Percentiles rank a stretch among this genome's conserved stretches.
These are phyloP conservation scores for Aldabrachelys gigantea DNA, from an alignment of 2,113 vertebrate genomes.

Conservation along the genomic window DNA sequence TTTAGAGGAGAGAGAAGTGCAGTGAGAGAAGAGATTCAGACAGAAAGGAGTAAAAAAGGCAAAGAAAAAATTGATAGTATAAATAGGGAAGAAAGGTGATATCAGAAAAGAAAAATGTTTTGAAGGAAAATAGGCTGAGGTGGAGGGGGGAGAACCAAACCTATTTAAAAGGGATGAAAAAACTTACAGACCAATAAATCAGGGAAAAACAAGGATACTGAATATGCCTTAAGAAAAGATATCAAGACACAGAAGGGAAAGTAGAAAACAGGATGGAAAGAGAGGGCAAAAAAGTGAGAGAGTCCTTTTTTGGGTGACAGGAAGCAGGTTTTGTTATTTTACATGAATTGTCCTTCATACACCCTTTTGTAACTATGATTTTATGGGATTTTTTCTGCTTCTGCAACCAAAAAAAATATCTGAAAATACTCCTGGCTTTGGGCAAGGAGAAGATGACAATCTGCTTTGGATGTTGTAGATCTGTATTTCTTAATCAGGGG, in stretches of 20 bases:
- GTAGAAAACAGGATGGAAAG: neutral
- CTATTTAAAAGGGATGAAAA: neutral
- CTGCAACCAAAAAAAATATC: neutral
- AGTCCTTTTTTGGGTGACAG: neutral
- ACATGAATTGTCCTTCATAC: neutral
- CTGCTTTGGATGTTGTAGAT: neutral
- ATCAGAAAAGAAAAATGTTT: neutral
- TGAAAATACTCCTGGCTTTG: neutral
- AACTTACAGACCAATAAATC: accelerated
- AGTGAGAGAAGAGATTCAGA: neutral
- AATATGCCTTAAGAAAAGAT: neutral
- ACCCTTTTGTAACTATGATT: neutral
- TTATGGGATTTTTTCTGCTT: neutral
- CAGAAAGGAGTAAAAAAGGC: neutral
- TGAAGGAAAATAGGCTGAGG: neutral
- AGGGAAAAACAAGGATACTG: neutral
- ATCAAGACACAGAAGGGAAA: neutral
- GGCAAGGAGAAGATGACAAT: neutral
- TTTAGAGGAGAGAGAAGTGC: neutral
- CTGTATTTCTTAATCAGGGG: no score
- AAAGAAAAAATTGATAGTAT: neutral
- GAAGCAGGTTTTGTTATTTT: neutral
- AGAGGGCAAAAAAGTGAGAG: neutral
- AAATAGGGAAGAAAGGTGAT: neutral
- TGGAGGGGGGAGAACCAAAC: neutral